phyloP scores from a whole-genome alignment of 2,888 invertebrate genomes.

The Polyploca ridens region DNA sequence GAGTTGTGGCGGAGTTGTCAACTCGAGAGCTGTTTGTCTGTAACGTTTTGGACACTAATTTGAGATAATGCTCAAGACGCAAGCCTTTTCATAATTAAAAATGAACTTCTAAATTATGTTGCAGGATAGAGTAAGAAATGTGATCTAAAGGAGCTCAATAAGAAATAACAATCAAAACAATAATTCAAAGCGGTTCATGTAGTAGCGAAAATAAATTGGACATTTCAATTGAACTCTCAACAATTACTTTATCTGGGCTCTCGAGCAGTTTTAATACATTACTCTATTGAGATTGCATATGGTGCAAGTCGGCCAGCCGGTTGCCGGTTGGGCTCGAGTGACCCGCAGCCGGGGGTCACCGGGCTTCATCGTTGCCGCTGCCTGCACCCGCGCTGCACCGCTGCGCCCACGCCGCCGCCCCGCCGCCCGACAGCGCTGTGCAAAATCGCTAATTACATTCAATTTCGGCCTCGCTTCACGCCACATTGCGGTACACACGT shows the following conservation, averaged over 20 bases:
- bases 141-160: not conserved
- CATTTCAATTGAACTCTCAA: not conserved
- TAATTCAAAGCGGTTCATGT: not conserved
- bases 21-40: too few relatives aligned
- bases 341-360: conserved; percentile 61
- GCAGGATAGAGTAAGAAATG: too few relatives aligned
- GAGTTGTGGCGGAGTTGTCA: too few relatives aligned
- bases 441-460: conserved; percentile 77
- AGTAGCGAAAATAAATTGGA: not conserved
- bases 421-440: conserved; percentile 67
- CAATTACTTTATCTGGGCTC: not conserved
- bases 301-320: conserved; percentile 53
- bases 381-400: conserved; percentile 40
- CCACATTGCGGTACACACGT: conserved; percentile 25
- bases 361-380: conserved; percentile 38
- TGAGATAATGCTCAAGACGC: too few relatives aligned
- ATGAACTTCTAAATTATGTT: too few relatives aligned
- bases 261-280: conserved; percentile 12
- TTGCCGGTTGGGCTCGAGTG: conserved; percentile 50
- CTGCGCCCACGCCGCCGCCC: conserved; percentile 42
- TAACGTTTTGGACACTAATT: too few relatives aligned
- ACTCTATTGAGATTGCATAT: conserved; percentile 43
- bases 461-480: conserved; percentile 55
- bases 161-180: not conserved
- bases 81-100: too few relatives aligned